Evolutionary conservation across 2,797 vertebrate species (phyloP).

Genomic region (Coreius guichenoti): DNA sequence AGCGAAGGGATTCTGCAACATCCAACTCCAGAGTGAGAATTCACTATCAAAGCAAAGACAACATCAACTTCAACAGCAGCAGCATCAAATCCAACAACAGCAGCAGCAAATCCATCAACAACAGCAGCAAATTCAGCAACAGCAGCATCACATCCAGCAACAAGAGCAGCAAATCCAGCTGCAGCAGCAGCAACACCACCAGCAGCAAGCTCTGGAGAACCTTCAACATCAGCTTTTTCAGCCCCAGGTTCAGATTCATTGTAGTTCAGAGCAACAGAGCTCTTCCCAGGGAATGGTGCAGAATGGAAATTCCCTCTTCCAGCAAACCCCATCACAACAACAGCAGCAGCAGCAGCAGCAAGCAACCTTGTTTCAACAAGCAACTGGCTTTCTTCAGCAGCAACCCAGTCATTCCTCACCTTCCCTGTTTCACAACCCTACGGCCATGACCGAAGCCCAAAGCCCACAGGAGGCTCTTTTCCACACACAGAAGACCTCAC

Average conservation of each 20-base stretch:
- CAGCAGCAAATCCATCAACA: slow-evolving; percentile 70
- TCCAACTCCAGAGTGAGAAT: slow-evolving; percentile 90
- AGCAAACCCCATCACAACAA: slow-evolving; percentile 74
- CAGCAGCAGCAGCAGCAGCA: slow-evolving; percentile 69
- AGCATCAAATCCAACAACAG: slow-evolving; percentile 74
- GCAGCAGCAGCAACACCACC: slow-evolving; percentile 55
- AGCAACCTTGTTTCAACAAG: slow-evolving; percentile 88
- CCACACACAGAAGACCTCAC: slow-evolving; percentile 84
- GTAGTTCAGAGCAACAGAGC: slow-evolving; percentile 84
- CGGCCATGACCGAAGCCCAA: slow-evolving; percentile 85
- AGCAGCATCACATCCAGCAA: slow-evolving; percentile 78
- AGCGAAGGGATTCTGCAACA: slow-evolving; percentile 86
- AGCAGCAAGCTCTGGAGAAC: slow-evolving; percentile 79
- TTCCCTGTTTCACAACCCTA: slow-evolving; percentile 91
- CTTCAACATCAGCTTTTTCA: slow-evolving; percentile 86
- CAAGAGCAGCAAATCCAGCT: slow-evolving; percentile 87
- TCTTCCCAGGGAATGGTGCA: slow-evolving; percentile 82
- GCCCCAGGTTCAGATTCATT: slow-evolving; percentile 90
- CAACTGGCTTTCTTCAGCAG: slow-evolving; percentile 90
- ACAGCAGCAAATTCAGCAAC: slow-evolving; percentile 78
- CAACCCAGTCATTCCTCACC: slow-evolving; percentile 84
- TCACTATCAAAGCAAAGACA: slow-evolving; percentile 83
- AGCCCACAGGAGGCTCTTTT: slow-evolving; percentile 87
- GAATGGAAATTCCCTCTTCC: slow-evolving; percentile 84
- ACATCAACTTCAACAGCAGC: slow-evolving; percentile 82